Base-by-base conservation (phyloP, 2,797 vertebrate species). In the Brotula barbata region DNA sequence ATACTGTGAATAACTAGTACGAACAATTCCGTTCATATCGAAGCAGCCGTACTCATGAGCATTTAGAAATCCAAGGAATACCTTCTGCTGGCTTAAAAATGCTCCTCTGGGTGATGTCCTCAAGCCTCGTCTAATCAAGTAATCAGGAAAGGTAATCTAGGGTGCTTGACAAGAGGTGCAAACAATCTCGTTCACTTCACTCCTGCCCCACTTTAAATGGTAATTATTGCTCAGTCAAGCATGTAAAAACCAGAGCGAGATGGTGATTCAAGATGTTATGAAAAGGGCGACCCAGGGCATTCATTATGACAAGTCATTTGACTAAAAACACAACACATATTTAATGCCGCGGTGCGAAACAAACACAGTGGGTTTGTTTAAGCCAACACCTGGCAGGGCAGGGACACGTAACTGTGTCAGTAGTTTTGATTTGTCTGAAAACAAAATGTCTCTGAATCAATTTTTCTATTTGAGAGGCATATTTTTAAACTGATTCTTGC, bases 151-250 rank as follows among this genome's bases (percentile, higher is more conserved):
- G 43, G 66, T 61, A 44, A 78, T 46, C 56, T 13, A 46, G 62
- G 54, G 40, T 65, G 57, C 48, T 43, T 64, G 80, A 80, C 71
- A 56, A 55, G 47, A 80, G 66, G 60, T 56, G 76, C 69, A 83
- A 81, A 84, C 80, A 64, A 77, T 59, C 72, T 77, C 78, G 68
- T 71, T 76, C 80, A 68, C 71, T 78, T 75, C 73, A 66, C 76
- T 77, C 49, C 64, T 69, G 55, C 67, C 71, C 73, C 79, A 80
- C 80, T 87, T 88, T 79, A 80, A 87, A 85, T 85, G 68, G 76
- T 80, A 88, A 89, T 88, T 86, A 88, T 54, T 51, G 73, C 39
- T 76, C 87, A 85, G 78, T 75, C 74, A 80, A 77, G 81, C 85
- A 75, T 88, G 79, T 55, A 71, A 15, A 80, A 69, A 73, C 52